phyloP scores from a whole-genome alignment of 2,797 vertebrate species.

The Megaceryle alcyon region DNA sequence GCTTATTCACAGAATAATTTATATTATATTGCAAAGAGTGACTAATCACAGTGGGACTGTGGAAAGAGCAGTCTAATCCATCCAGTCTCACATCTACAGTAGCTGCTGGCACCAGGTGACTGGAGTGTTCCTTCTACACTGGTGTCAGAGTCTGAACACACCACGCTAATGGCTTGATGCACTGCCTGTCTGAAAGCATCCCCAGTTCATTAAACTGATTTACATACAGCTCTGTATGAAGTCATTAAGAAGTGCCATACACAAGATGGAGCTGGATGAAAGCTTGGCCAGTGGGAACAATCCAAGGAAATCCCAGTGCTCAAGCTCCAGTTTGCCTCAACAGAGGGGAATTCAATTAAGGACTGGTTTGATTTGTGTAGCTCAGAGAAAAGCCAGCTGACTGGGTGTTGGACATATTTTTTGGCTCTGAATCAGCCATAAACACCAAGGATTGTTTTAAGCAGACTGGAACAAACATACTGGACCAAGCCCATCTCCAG shows the following conservation, averaged over 20 bases:
- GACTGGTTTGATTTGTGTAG: neutral
- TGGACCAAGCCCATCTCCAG: neutral
- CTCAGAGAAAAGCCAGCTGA: conserved; percentile 1
- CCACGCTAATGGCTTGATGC: accelerated
- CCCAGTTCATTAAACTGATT: neutral
- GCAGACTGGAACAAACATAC: neutral
- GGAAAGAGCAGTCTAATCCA: neutral
- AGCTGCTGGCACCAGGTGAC: neutral
- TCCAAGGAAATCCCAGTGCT: conserved; percentile 58
- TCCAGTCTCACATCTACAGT: neutral
- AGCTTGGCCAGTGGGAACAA: neutral
- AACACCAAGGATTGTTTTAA: conserved; percentile 24
- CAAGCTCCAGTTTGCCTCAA: neutral
- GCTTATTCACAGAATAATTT: neutral
- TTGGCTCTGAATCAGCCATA: conserved; percentile 11
- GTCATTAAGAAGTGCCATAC: neutral
- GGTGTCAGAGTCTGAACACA: neutral
- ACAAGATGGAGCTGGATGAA: neutral
- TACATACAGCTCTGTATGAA: neutral
- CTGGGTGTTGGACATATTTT: neutral
- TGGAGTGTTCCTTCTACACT: accelerated
- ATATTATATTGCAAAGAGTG: neutral
- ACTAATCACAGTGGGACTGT: accelerated
- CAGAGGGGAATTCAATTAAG: conserved; percentile 53
- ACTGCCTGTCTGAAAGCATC: neutral